Base-by-base conservation (phyloP, 1,140 invertebrate genomes). In the Aphelenchoides besseyi region DNA sequence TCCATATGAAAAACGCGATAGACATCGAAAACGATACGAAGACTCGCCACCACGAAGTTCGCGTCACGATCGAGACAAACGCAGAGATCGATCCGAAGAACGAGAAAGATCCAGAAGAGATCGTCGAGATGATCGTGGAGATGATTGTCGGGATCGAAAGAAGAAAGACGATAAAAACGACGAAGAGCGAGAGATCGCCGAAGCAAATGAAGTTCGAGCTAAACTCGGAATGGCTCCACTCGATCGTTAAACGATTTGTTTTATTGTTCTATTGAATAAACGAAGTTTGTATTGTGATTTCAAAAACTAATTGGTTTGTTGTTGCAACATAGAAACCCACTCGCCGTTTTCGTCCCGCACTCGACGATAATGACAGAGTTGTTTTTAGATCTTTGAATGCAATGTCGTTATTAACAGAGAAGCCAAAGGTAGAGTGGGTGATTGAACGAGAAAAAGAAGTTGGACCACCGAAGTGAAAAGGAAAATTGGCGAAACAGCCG, bases 211-310 rank as follows among this genome's bases (percentile, higher is more conserved):
- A 71, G 76, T 88, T 18, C 78, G 88, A 66, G 86, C 87, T 8
- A 87, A 86, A 74, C 78, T 89, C 16, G 88, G 88, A 32, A 68
- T 89, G 68, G 85, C 87, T 61, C 88, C 88, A 32, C 77, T 89
- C 9, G 59, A 84, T 41, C 69, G 72, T 33, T 82, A 55, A 79
- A 62, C 12, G 30, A 1, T 18, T 32, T 66, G 36, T 37, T 32
- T 2, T 29, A 32, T 33, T 29, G n/a, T 18, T 28, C 29, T 28
- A 3, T 59, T 32, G 55, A 59, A 59, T 59, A 59, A 59, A 59
- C 26, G 12, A 59, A 59, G 16, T 23, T 59, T 59, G 2, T 16
- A 23, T 28, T 32, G 3, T 23, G 23, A 8, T 57, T 57, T 57
- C n/a, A n/a, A n/a, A n/a, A n/a, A n/a, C n/a, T n/a, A n/a, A n/a